These are phyloP conservation scores for Oncorhynchus masou DNA, from an alignment of 2,113 vertebrate genomes.

Conservation along the genomic window DNA sequence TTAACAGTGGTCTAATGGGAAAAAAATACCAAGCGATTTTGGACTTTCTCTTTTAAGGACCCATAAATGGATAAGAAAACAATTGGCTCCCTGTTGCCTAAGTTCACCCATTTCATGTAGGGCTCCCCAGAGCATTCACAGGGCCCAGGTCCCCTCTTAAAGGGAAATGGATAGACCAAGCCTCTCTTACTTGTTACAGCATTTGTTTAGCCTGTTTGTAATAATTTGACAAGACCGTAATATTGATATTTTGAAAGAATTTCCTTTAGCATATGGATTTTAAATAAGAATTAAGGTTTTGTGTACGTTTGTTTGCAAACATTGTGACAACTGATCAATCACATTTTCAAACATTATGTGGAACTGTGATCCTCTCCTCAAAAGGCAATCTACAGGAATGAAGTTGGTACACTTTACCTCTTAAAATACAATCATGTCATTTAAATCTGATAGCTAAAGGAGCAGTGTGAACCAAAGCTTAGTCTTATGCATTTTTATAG, in stretches of 20 bases:
- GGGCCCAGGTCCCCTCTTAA: constrained; percentile 57
- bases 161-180: constrained; percentile 51
- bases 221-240: constrained; percentile 33
- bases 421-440: constrained; percentile 31
- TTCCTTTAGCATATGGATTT: constrained; percentile 52
- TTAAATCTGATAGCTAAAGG: constrained; percentile 43
- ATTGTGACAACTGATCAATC: constrained; percentile 12
- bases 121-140: constrained; percentile 45
- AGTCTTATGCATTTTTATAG: constrained; percentile 82
- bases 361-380: not conserved
- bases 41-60: constrained; percentile 13
- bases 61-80: constrained; percentile 17
- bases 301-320: constrained; percentile 41
- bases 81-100: constrained; percentile 64
- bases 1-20: too few relatives aligned
- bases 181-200: constrained; percentile 46
- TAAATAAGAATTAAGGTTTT: constrained; percentile 37
- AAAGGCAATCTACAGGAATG: constrained; percentile 30
- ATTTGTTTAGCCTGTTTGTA: constrained; percentile 49
- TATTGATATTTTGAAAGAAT: constrained; percentile 29
- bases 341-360: constrained; percentile 18
- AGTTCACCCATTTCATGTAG: constrained; percentile 59
- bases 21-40: too few relatives aligned
- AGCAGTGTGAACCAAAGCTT: constrained; percentile 84
- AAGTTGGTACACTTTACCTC: constrained; percentile 46